Evolutionary conservation across 2,113 vertebrate species (phyloP), one percentile per base, ranked within the genome.

Genomic region (Lampris incognitus): DNA sequence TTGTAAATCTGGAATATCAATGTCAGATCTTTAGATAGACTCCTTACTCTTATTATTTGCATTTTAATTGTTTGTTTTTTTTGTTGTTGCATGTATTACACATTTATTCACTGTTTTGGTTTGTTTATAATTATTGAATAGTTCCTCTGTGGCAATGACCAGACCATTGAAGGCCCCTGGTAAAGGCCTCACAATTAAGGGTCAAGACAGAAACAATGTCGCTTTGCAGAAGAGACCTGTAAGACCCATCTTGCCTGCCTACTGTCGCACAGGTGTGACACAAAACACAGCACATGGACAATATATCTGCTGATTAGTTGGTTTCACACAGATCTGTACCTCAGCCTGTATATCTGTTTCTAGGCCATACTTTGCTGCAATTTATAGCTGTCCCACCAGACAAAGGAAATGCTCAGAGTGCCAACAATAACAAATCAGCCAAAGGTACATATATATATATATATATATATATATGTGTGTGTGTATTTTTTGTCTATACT

Each of bases 161-260:
- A 92, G 87, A 73, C 46, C 44, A 39, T 6, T 72, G 40, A 85
- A 85, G 68, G 57, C 63, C 9, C 10, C 44, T 41, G 10, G 63
- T 24, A 76, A 77, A 78, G 46, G 38, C 6, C 3, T 85, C 11
- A 92, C 91, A 83, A 89, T 85, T 74, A 92, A 88, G 86, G 77
- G 87, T 42, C 92, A 93, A 84, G 89, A 92, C 41, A 94, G 92
- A 69, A 91, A 92, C 65, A 92, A 84, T 1, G 86, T 92, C 51
- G 57, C 88, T 63, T 92, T 92, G 81, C 95, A 95, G 71, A 96
- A 95, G 82, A 96, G 95, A 84, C 95, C 97, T 3, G 95, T 96
- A 85, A 92, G 97, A 92, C 95, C 97, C 11, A 99, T 99, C 66
- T 94, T 98, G 3, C 97, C 97, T 0, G 97, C 97, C 0, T 96